Percentiles rank a stretch among this genome's conserved stretches.
Evolutionary conservation across 2,113 vertebrate genomes (phyloP).

Genomic region (Scophthalmus maximus): DNA sequence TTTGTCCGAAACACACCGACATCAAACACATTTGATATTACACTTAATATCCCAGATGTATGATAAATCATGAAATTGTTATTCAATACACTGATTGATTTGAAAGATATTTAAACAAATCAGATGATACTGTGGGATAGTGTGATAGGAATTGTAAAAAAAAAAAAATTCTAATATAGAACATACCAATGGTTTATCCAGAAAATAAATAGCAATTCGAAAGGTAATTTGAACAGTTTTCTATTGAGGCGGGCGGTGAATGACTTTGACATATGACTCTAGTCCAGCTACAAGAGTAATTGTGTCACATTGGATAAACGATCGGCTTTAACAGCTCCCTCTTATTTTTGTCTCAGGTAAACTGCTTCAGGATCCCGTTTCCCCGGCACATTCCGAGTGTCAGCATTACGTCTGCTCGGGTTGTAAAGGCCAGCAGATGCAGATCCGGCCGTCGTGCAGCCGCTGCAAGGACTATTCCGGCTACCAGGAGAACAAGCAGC

Average conservation of each 20-base stretch:
- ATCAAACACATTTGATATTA: too few species aligned
- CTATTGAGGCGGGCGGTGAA: neutral
- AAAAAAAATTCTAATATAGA: too few species aligned
- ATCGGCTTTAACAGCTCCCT: conserved; percentile 23
- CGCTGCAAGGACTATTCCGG: conserved; percentile 96
- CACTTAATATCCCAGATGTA: too few species aligned
- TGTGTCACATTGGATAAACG: neutral
- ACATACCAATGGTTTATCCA: too few species aligned
- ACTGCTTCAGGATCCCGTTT: conserved; percentile 94
- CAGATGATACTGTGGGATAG: too few species aligned
- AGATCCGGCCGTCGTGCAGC: conserved; percentile 92
- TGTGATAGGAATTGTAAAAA: too few species aligned
- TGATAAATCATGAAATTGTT: too few species aligned
- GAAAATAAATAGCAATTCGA: neutral
- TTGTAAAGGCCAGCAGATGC: conserved; percentile 97
- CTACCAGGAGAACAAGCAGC: conserved; percentile 95
- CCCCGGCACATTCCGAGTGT: conserved; percentile 92
- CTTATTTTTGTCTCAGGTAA: conserved; percentile 85
- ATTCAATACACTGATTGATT: too few species aligned
- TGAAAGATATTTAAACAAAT: too few species aligned
- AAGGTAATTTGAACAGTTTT: neutral
- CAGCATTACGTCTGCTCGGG: conserved; percentile 95
- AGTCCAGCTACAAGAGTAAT: neutral
- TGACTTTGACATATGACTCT: neutral
- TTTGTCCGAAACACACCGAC: too few species aligned